Evolutionary conservation across 2,797 vertebrate species (phyloP).

Genomic region (Chromis chromis): DNA sequence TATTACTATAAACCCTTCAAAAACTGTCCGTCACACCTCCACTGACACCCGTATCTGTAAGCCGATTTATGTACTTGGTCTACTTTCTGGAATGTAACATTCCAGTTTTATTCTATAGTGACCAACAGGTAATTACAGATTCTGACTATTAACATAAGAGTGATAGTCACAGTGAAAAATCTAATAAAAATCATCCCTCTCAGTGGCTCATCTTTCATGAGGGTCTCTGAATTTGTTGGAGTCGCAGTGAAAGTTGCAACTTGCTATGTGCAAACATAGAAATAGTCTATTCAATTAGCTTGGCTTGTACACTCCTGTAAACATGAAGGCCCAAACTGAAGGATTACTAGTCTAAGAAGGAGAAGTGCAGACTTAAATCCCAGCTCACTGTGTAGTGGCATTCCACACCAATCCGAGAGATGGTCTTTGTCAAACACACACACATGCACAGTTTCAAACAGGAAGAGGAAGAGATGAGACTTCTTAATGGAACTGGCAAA

Average conservation of each 20-base stretch:
- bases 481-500: not conserved
- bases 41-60: not conserved
- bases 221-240: not conserved
- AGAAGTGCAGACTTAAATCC: slow-evolving; percentile 38
- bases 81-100: not conserved
- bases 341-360: slow-evolving; percentile 11
- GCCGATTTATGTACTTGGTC: not conserved
- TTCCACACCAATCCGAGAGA: slow-evolving; percentile 81
- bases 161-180: not conserved
- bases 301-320: slow-evolving; percentile 15
- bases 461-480: slow-evolving; percentile 33
- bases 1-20: not conserved
- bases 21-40: not conserved
- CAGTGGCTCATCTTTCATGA: not conserved
- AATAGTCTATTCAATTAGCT: slow-evolving; percentile 26
- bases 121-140: no score
- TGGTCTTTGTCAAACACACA: slow-evolving; percentile 75
- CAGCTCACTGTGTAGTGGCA: slow-evolving; percentile 54
- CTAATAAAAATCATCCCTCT: not conserved
- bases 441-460: slow-evolving; percentile 47
- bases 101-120: not conserved
- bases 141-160: not conserved
- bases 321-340: slow-evolving; percentile 18
- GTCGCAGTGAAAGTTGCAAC: slow-evolving; percentile 20
- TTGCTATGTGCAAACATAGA: slow-evolving; percentile 26